Base-by-base conservation (phyloP, 2,113 vertebrate genomes). In the Mesitornis unicolor region DNA sequence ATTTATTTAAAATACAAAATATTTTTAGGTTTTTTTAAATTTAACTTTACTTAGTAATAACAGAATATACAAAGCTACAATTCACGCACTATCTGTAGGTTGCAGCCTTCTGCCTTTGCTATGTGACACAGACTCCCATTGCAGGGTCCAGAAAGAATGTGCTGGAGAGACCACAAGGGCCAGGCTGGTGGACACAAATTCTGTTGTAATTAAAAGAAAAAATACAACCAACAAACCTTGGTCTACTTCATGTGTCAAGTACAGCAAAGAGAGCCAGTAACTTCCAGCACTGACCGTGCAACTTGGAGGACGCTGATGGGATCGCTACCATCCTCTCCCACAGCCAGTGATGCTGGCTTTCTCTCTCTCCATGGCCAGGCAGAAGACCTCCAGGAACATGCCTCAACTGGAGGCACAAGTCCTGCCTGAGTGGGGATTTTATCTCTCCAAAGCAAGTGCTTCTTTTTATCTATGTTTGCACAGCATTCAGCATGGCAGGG, bases 61-160 rank as follows among this genome's bases (percentile, higher is more conserved):
- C 1, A 13, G 16, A 38, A 6, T 5, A 1, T 50, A 14, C 16
- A 16, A 64, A 56, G 6, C 35, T 26, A 21, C 14, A 28, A 26
- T 22, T 19, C 13, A 21, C 1, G 1, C 31, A 1, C 43, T 42
- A 31, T 43, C 43, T 48, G 59, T 17, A 7, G 3, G 0, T 1
- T 42, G 29, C 40, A 56, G 28, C 45, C 14, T 20, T 60, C n/a
- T 33, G 67, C 40, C 20, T 56, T 86, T 24, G 40, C 31, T 31
- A 8, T 0, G 0, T 24, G 42, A 26, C n/a, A n/a, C 42, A 43
- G 68, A 36, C 29, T 18, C 33, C 13, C 0, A 0, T 13, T 4
- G 15, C 18, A 26, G 18, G 20, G 16, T 7, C 18, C 40, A 56
- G 15, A 18, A 45, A 40, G 8, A 57, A 79, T 11, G 51, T 10